These are phyloP conservation scores for Drosophila recens DNA, from an alignment of 2,888 invertebrate genomes.

Conservation along the genomic window DNA sequence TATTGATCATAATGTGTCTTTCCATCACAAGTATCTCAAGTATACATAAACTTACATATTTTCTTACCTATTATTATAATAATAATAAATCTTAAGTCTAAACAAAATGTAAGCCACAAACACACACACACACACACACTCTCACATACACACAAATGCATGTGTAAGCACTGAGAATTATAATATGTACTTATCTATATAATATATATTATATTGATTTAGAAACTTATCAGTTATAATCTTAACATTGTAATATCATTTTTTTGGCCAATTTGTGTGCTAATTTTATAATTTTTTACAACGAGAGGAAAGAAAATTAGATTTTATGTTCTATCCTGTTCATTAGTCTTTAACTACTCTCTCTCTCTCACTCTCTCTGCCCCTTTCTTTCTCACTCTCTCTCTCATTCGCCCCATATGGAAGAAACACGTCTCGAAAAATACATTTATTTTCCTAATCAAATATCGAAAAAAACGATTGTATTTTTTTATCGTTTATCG, in stretches of 20 bases:
- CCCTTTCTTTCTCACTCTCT: constrained; percentile 3
- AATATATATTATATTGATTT: constrained; percentile 37
- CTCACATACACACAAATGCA: constrained; percentile 41
- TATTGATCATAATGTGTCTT: constrained; percentile 27
- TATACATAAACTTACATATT: constrained; percentile 13
- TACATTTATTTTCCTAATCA: constrained; percentile 16
- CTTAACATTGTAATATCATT: constrained; percentile 51
- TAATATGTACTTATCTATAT: constrained; percentile 35
- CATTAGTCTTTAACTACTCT: constrained; percentile 8
- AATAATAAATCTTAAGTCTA: constrained; percentile 40
- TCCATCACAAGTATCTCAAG: constrained; percentile 25
- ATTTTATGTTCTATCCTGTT: constrained; percentile 45
- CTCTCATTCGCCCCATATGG: background rate
- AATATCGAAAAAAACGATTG: constrained; percentile 24
- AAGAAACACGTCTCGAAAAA: constrained; percentile 30
- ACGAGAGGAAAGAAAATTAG: background rate
- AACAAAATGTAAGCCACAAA: constrained; percentile 49
- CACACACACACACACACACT: constrained; percentile 30
- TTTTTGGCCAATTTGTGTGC: constrained; percentile 36
- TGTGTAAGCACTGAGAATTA: constrained; percentile 48
- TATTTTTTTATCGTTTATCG: constrained; percentile 19
- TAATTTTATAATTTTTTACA: constrained; percentile 37
- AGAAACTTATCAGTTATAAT: constrained; percentile 40
- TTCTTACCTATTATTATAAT: constrained; percentile 22
- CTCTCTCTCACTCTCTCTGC: background rate